Conservation (phyloP, 2,113 vertebrate genomes). For the Nyctereutes procyonoides region DNA sequence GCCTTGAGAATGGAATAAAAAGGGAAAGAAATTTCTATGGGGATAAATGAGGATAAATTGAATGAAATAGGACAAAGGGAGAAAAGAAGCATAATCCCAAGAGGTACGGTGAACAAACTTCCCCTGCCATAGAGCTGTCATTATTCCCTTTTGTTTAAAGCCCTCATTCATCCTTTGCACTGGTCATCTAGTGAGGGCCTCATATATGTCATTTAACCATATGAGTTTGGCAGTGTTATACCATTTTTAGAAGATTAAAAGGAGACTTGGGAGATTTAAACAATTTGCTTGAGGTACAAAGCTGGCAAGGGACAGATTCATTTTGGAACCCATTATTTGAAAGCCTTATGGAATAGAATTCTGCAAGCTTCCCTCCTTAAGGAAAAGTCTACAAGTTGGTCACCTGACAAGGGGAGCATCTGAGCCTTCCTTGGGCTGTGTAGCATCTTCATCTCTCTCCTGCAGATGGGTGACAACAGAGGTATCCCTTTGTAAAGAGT, state of each 20-base stretch:
- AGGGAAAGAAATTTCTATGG: neutral
- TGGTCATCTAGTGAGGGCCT: neutral
- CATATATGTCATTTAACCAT: neutral
- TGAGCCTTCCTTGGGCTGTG: neutral
- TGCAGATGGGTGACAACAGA: neutral
- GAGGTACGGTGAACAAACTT: neutral
- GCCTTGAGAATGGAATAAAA: constrained; percentile 3
- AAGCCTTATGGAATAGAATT: neutral
- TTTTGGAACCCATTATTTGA: neutral
- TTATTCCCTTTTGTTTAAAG: neutral
- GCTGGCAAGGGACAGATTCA: neutral
- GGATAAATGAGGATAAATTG: neutral
- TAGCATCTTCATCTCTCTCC: neutral
- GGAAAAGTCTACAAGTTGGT: neutral
- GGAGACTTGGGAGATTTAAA: neutral
- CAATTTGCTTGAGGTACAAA: neutral
- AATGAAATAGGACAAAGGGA: neutral
- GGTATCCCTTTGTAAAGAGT: neutral
- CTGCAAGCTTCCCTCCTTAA: neutral
- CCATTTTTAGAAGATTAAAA: neutral
- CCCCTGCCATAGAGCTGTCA: rapidly evolving
- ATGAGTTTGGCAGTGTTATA: neutral
- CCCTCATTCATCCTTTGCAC: neutral
- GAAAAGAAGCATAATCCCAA: neutral
- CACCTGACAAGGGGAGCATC: neutral